phyloP scores from a whole-genome alignment of 2,113 vertebrate genomes.

The Rhombomys opimus region DNA sequence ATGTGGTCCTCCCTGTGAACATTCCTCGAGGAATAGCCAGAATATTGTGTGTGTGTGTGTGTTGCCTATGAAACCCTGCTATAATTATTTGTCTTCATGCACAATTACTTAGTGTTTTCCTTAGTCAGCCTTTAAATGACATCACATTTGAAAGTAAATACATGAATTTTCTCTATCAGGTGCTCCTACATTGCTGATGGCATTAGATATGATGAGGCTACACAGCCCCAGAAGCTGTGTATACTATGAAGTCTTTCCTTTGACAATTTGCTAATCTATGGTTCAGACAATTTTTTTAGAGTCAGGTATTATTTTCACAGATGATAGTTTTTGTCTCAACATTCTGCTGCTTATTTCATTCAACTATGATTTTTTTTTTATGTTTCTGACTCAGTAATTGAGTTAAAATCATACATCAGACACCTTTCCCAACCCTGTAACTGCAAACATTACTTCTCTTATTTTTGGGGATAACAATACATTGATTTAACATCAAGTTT shows the following conservation, averaged over 20 bases:
- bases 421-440: neutral
- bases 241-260: neutral
- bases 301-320: neutral
- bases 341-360: slow-evolving; percentile 25
- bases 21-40: neutral
- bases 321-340: neutral
- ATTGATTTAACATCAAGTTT: slow-evolving; percentile 56
- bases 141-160: neutral
- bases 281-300: neutral
- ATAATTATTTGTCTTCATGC: neutral
- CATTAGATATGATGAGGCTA: neutral
- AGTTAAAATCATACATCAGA: slow-evolving; percentile 38
- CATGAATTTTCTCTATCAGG: neutral
- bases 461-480: slow-evolving; percentile 33
- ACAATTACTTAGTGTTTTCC: rapidly evolving
- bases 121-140: neutral
- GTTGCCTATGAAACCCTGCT: neutral
- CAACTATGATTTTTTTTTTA: slow-evolving; percentile 28
- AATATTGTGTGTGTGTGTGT: neutral
- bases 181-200: neutral
- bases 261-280: neutral
- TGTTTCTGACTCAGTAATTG: neutral
- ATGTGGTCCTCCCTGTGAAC: neutral
- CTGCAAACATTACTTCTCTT: slow-evolving; percentile 20
- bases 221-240: neutral